These are phyloP conservation scores for Clarias magur DNA, from an alignment of 2,113 vertebrate genomes.

Conservation along the genomic window DNA sequence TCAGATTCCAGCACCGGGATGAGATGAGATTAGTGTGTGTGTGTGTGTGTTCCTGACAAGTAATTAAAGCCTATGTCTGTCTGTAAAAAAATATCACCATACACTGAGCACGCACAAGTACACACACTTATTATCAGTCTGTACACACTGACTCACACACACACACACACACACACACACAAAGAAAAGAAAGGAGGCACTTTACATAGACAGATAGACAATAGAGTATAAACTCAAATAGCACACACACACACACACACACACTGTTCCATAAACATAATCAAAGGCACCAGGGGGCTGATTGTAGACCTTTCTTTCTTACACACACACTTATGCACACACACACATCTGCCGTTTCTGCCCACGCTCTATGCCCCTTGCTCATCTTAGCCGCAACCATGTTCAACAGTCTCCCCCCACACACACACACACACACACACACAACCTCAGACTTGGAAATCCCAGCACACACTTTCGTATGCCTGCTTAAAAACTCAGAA, in stretches of 20 bases:
- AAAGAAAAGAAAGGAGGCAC: conserved; percentile 19
- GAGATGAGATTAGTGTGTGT: conserved; percentile 3
- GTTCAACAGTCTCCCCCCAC: conserved; percentile 67
- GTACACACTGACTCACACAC: not conserved
- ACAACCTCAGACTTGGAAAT: conserved; percentile 54
- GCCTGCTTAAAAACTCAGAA: conserved; percentile 56
- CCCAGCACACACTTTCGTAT: conserved; percentile 46
- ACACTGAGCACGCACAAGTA: conserved; percentile 1
- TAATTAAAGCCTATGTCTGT: conserved; percentile 25
- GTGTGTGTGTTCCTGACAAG: not conserved
- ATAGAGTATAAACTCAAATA: conserved; percentile 5
- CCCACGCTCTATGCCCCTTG: conserved; percentile 54
- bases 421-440: conserved; percentile 53
- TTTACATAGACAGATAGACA: conserved; percentile 8
- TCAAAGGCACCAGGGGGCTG: not conserved
- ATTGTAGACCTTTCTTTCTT: not conserved
- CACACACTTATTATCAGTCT: not conserved
- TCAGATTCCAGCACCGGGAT: not conserved
- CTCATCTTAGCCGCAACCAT: conserved; percentile 47
- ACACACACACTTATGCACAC: conserved; percentile 15
- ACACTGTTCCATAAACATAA: conserved; percentile 18
- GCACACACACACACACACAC: conserved; percentile 36
- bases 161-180: conserved; percentile 38
- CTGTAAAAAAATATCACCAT: conserved; percentile 18
- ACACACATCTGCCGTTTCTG: conserved; percentile 42